Percentiles rank a stretch among this genome's conserved stretches.
Evolutionary conservation across 2,797 vertebrate genomes (phyloP).

Genomic region (Steatocranus sp.): DNA sequence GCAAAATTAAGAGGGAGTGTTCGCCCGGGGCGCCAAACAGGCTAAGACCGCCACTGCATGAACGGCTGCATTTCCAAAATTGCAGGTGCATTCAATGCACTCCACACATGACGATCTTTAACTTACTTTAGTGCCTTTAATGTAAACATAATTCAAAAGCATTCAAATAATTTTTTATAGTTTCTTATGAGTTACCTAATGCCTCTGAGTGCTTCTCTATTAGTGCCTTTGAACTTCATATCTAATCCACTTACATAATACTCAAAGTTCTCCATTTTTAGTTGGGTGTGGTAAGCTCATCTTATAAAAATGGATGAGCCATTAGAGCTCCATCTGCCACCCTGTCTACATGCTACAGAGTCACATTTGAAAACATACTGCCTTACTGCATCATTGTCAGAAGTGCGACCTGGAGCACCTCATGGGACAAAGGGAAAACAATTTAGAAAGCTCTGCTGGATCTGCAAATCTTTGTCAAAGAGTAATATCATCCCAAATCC

Average conservation of each 20-base stretch:
- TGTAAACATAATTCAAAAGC: background rate
- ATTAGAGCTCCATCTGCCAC: background rate
- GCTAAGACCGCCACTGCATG: background rate
- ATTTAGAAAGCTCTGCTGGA: background rate
- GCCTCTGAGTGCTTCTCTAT: background rate
- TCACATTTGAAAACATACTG: background rate
- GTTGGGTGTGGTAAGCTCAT: background rate
- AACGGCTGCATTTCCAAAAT: background rate
- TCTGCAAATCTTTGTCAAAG: background rate
- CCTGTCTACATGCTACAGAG: background rate
- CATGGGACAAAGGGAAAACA: background rate
- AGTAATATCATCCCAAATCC: background rate
- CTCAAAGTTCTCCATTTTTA: background rate
- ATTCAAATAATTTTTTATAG: rapidly evolving
- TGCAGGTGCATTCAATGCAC: background rate
- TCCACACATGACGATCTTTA: rapidly evolving
- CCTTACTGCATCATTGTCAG: background rate
- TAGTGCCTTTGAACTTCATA: background rate
- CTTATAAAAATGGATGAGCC: background rate
- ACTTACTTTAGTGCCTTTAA: background rate
- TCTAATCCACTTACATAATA: background rate
- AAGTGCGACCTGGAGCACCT: background rate
- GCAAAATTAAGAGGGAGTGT: background rate
- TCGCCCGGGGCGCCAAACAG: rapidly evolving
- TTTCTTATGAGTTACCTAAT: background rate